phyloP scores from a whole-genome alignment of 2,797 vertebrate genomes.

The Benthosema pterotum region DNA sequence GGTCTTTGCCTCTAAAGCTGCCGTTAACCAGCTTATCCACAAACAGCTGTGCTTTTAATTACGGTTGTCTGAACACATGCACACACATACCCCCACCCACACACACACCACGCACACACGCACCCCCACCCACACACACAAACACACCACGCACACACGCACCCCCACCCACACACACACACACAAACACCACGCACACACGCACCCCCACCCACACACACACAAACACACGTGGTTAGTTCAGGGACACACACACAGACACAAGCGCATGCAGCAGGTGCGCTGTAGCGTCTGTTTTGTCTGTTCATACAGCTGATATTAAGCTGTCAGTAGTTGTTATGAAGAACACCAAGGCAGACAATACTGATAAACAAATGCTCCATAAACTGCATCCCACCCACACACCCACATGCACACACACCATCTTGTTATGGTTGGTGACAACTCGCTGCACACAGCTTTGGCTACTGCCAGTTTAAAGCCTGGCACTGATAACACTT shows the following conservation, averaged over 20 bases:
- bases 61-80: slow-evolving; percentile 54
- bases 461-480: neutral
- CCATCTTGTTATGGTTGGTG: neutral
- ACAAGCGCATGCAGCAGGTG: slow-evolving; percentile 48
- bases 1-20: slow-evolving; percentile 47
- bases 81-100: neutral
- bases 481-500: too few relatives aligned
- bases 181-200: slow-evolving; percentile 25
- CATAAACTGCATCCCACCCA: neutral
- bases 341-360: slow-evolving; percentile 33
- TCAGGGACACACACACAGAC: neutral
- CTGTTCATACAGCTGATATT: slow-evolving; percentile 40
- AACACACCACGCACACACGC: neutral
- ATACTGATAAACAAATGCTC: slow-evolving; percentile 31
- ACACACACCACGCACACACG: slow-evolving; percentile 26
- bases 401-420: neutral
- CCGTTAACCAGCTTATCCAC: slow-evolving; percentile 53
- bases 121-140: neutral
- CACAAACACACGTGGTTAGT: slow-evolving; percentile 28
- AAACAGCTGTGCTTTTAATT: slow-evolving; percentile 59
- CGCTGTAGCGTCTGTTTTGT: slow-evolving; percentile 37
- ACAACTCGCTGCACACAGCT: neutral
- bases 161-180: neutral
- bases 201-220: neutral
- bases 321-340: slow-evolving; percentile 55